Evolutionary conservation across 2,797 vertebrate genomes (phyloP).

Genomic region (Ctenopoma kingsleyae): DNA sequence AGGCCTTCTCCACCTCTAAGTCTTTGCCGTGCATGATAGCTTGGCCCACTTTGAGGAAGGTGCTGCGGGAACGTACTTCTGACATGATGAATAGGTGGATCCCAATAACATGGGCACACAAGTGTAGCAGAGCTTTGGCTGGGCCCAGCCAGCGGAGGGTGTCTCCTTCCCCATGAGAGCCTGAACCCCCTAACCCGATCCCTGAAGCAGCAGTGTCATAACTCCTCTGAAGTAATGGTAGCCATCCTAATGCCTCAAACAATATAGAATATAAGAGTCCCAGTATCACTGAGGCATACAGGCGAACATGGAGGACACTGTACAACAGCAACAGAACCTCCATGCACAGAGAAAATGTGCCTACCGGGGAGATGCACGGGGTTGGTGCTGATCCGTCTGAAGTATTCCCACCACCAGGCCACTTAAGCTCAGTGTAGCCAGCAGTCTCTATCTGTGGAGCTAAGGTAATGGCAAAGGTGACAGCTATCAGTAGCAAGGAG

Average conservation of each 20-base stretch:
- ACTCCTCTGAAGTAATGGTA: conserved; percentile 77
- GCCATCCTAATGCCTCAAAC: conserved; percentile 92
- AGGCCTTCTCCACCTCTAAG: conserved; percentile 96
- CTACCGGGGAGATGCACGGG: conserved; percentile 92
- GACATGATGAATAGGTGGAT: conserved; percentile 98
- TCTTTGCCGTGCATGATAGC: conserved; percentile 99
- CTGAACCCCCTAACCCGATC: conserved; percentile 6
- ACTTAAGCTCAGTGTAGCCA: conserved; percentile 75
- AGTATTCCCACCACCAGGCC: conserved; percentile 58
- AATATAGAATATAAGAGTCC: conserved; percentile 93
- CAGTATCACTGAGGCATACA: conserved; percentile 93
- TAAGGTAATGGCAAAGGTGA: conserved; percentile 91
- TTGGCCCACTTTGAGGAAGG: conserved; percentile 97
- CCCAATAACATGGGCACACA: conserved; percentile 94
- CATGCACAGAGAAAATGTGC: conserved; percentile 95
- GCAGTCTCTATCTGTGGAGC: conserved; percentile 90
- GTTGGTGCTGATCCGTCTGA: conserved; percentile 57
- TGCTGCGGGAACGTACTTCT: conserved; percentile 95
- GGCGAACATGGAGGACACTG: conserved; percentile 94
- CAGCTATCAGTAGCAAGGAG: conserved; percentile 89
- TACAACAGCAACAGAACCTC: conserved; percentile 95
- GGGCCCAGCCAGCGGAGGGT: conserved; percentile 87
- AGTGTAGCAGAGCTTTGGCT: conserved; percentile 89
- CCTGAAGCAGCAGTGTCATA: conserved; percentile 33
- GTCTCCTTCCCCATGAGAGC: conserved; percentile 63